Percentiles rank a stretch among this genome's conserved stretches.
phyloP scores from a whole-genome alignment of 2,797 vertebrate species.

The Halcyon smyrnensis region DNA sequence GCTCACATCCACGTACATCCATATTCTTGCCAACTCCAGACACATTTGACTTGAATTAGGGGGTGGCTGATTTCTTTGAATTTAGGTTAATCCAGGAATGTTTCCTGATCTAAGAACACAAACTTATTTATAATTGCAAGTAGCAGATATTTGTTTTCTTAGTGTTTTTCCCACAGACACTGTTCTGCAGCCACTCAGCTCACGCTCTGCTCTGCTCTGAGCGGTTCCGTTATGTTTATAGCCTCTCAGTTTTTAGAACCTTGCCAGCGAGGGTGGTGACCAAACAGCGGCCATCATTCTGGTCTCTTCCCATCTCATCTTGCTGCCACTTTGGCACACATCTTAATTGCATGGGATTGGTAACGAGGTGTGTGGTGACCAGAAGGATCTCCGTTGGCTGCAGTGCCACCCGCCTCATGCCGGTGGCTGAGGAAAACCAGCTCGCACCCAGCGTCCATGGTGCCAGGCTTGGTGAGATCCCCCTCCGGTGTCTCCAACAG shows the following conservation, averaged over 20 bases:
- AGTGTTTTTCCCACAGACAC: background rate
- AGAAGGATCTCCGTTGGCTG: background rate
- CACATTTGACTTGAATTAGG: background rate
- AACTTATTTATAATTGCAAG: background rate
- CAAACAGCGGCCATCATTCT: rapidly evolving
- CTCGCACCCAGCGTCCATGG: rapidly evolving
- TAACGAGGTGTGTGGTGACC: background rate
- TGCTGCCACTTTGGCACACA: rapidly evolving
- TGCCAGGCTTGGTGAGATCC: background rate
- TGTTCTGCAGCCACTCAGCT: rapidly evolving
- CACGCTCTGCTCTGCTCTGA: rapidly evolving
- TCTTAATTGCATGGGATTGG: background rate
- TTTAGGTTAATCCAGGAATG: background rate
- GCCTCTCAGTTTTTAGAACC: rapidly evolving
- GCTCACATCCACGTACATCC: rapidly evolving
- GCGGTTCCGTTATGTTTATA: background rate
- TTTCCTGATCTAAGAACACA: background rate
- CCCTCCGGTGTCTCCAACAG: background rate
- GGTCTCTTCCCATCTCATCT: background rate
- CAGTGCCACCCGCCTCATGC: background rate
- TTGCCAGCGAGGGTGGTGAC: background rate
- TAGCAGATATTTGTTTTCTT: background rate
- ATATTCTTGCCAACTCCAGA: background rate
- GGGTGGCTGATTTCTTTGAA: background rate
- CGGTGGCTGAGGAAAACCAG: background rate